phyloP scores from a whole-genome alignment of 2,888 invertebrate species.

The Kryphioiulus occultus region DNA sequence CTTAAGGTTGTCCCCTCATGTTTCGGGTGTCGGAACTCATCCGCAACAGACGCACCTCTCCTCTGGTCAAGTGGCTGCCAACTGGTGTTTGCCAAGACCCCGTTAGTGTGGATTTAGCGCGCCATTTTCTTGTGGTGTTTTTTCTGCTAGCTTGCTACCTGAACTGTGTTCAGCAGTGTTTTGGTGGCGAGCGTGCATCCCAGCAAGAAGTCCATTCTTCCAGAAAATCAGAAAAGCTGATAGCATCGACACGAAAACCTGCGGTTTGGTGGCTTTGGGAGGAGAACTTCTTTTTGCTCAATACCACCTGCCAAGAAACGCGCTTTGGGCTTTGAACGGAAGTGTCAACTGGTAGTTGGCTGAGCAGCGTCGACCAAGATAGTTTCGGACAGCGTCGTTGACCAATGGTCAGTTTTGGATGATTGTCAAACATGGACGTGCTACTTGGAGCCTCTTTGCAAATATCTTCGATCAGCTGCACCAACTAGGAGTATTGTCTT shows the following conservation, averaged over 20 bases:
- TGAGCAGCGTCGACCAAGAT: not conserved
- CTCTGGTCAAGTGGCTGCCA: slow-evolving; percentile 11
- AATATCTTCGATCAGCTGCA: too few species aligned
- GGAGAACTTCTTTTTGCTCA: not conserved
- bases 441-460: too few species aligned
- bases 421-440: too few species aligned
- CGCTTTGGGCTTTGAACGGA: slow-evolving; percentile 4
- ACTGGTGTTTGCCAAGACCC: not conserved
- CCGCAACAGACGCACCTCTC: slow-evolving; percentile 11
- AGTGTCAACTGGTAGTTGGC: not conserved
- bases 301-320: not conserved
- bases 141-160: not conserved
- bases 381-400: not conserved
- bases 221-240: not conserved
- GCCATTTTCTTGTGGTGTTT: not conserved
- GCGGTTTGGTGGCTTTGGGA: not conserved
- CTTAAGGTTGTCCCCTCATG: not conserved
- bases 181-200: not conserved
- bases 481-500: too few species aligned
- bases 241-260: slow-evolving; percentile 30
- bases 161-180: not conserved
- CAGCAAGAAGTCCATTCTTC: slow-evolving; percentile 35
- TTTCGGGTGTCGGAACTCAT: slow-evolving; percentile 31
- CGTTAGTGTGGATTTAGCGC: slow-evolving; percentile 9
- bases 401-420: too few species aligned